A percentile compares a stretch with the other conserved stretches of the same genome.
Evolutionary conservation across 2,113 vertebrate genomes (phyloP).

Genomic region (Tachysurus vachellii): DNA sequence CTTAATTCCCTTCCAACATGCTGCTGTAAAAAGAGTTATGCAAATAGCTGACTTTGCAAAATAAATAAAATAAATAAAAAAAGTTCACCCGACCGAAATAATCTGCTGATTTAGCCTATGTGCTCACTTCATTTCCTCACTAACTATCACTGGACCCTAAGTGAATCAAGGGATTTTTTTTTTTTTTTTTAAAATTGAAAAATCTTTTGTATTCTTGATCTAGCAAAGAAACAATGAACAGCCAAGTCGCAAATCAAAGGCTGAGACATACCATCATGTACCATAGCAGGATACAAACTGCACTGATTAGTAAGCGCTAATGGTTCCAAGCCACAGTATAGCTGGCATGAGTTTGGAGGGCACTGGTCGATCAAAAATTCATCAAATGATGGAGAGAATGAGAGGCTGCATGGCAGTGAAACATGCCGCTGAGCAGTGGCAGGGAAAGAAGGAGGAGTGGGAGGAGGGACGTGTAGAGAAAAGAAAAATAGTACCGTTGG

Average conservation of each 20-base stretch:
- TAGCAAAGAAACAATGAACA: constrained; percentile 22
- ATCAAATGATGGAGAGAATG: constrained; percentile 50
- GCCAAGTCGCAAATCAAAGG: constrained; percentile 31
- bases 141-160: not conserved
- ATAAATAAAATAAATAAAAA: no score
- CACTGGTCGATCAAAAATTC: constrained; percentile 40
- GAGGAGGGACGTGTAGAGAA: constrained; percentile 61
- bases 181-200: not conserved
- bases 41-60: not conserved
- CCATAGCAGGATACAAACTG: constrained; percentile 40
- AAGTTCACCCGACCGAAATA: not conserved
- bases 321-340: constrained; percentile 60
- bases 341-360: constrained; percentile 53
- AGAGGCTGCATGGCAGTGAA: constrained; percentile 57
- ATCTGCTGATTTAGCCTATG: not conserved
- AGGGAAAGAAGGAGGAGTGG: constrained; percentile 65
- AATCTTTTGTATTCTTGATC: not conserved
- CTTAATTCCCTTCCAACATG: constrained; percentile 5
- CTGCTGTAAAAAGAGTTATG: not conserved
- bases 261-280: constrained; percentile 56
- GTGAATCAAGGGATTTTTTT: not conserved
- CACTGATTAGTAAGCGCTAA: constrained; percentile 49
- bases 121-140: not conserved
- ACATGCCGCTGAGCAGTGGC: constrained; percentile 77
- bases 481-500: constrained; percentile 64